Conservation (phyloP, 2,797 vertebrate genomes). For the Pseudochromis fuscus region DNA sequence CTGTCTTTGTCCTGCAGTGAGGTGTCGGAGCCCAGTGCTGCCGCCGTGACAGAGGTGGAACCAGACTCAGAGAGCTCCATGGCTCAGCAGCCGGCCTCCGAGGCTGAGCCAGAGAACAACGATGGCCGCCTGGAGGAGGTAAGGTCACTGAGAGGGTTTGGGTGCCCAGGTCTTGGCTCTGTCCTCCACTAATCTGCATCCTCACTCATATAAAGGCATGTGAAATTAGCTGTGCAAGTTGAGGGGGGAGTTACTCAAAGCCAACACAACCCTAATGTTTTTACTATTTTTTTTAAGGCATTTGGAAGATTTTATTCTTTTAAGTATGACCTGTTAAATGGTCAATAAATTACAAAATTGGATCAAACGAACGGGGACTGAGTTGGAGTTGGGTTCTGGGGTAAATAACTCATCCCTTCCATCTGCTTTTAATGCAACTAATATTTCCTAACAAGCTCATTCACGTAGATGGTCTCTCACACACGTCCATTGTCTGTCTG, state of each 20-base stretch:
- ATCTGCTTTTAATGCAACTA: slow-evolving; percentile 52
- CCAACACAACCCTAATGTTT: slow-evolving; percentile 61
- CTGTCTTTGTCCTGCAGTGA: slow-evolving; percentile 68
- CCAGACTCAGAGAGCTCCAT: slow-evolving; percentile 78
- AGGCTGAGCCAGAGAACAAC: slow-evolving; percentile 78
- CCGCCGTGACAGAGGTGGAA: slow-evolving; percentile 83
- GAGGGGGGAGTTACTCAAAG: slow-evolving; percentile 46
- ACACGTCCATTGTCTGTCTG: slow-evolving; percentile 46
- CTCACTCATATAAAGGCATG: slow-evolving; percentile 66
- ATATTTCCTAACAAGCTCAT: slow-evolving; percentile 39
- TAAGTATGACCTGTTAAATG: background rate
- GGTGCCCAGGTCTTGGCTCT: slow-evolving; percentile 44
- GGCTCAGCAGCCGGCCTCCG: slow-evolving; percentile 79
- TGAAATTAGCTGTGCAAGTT: slow-evolving; percentile 20
- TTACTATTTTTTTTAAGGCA: background rate
- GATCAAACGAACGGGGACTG: slow-evolving; percentile 46
- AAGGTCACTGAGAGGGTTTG: slow-evolving; percentile 74
- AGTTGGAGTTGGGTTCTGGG: slow-evolving; percentile 69
- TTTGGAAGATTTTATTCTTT: background rate
- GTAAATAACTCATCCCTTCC: slow-evolving; percentile 48
- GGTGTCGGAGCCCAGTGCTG: slow-evolving; percentile 83
- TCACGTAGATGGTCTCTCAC: slow-evolving; percentile 59
- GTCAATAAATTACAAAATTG: background rate
- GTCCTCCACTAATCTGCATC: slow-evolving; percentile 70
- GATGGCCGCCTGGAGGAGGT: slow-evolving; percentile 85